Base-by-base conservation (phyloP, 2,888 invertebrate genomes). In the Dasypolia templi region DNA sequence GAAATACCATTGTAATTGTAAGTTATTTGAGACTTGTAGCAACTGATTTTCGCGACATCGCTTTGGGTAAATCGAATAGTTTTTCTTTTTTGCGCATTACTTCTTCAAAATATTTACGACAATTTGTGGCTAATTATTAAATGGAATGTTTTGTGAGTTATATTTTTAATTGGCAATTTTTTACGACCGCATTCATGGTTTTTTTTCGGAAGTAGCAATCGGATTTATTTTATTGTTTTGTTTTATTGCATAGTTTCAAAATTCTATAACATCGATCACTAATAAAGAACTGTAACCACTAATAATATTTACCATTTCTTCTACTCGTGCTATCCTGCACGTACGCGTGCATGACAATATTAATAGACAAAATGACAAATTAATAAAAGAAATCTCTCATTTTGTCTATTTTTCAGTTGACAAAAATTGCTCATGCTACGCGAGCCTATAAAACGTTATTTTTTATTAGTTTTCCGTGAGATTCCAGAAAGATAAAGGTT, bases 401-500 rank as follows among this genome's bases (percentile, higher is more conserved):
- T 35, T 35, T 35, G 35, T 35, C 35, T 35, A 35, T 35, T 35
- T 7, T 35, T 35, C 35, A 4, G 35, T 35, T 7, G 35, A 35
- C 2, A 35, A 35, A 35, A 35, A 4, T 7, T 7, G 35, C 7
- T 35, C 5, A 35, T 35, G 35, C 39, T 39, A 39, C 5, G 39
- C 9, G 39, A 44, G 66, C 12, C 35, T 55, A 58, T 59, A 72
- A 79, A 72, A 66, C 17, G 32, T 32, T 14, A 1, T 44, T 55
- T 74, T 72, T 75, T 80, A 82, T 59, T 67, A 3, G 49, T 66
- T 68, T 73, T 32, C 71, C 65, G 83, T 66, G 83, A 78, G 68
- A 63, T 86, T 85, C 83, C 72, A 59, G 77, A 77, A 86, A 86
- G 65, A 58, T 66, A 35, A 67, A 75, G 64, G 70, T 86, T 86